Evolutionary conservation across 2,888 invertebrate genomes (phyloP), one percentile per base, ranked within the genome.

Genomic region (Hipparchia semele): DNA sequence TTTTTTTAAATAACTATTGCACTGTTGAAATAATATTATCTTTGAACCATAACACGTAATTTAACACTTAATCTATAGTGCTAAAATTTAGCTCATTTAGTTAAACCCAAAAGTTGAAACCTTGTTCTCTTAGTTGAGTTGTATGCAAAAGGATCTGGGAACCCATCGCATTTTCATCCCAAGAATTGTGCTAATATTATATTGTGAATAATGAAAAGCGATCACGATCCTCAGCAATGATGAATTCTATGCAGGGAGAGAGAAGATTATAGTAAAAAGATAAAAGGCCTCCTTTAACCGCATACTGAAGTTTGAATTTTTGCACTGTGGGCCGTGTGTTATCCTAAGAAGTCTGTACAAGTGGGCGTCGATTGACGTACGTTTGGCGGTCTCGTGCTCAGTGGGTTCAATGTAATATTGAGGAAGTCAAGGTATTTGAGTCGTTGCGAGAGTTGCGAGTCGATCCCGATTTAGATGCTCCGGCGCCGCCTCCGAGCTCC

Each of bases 351-450:
- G 82, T 82, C 79, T 83, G 80, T 70, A 71, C 79, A 79, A 84
- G 92, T 92, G 87, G 93, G 93, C 88, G 92, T 88, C 87, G 86
- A 90, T 90, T 92, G 91, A 92, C 91, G 92, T 92, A 86, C 86
- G 88, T 88, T 91, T 89, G 85, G 90, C 89, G 87, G 88, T 90
- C 89, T 91, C 85, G 87, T 89, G 89, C 81, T 86, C 86, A 81
- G 84, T 83, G 94, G 91, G 94, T 94, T 94, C 94, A 93, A 93
- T 92, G 94, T 94, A 92, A 92, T 94, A 92, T 94, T 92, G 92
- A 94, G 94, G 94, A 94, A 94, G 93, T 93, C 93, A 93, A 93
- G 93, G 94, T 94, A 94, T 94, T 93, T 93, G 92, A 93, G 92
- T 90, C 91, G 92, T 88, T 85, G 90, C 88, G 92, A 91, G 93